phyloP scores from a whole-genome alignment of 1,140 invertebrate genomes.

The Scylla paramamosain region DNA sequence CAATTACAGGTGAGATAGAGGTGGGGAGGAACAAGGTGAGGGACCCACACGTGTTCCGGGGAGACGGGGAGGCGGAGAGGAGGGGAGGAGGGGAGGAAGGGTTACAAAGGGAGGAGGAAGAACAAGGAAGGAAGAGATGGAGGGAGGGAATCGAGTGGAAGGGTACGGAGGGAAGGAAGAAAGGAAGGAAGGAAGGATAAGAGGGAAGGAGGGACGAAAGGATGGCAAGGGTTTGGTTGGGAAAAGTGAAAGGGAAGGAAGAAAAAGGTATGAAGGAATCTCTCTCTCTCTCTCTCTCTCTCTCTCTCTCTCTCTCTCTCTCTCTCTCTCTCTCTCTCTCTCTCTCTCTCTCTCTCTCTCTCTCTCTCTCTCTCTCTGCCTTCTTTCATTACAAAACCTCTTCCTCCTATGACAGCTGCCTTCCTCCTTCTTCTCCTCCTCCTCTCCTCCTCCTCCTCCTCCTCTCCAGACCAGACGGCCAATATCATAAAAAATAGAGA shows the following conservation, averaged over 20 bases:
- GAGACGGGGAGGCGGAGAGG: too few relatives aligned
- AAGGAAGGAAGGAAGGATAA: too few relatives aligned
- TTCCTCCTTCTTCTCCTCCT: constrained; percentile 39
- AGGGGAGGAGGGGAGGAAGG: too few relatives aligned
- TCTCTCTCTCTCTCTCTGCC: constrained; percentile 5
- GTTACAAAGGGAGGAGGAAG: neutral
- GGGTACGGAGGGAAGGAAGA: too few relatives aligned
- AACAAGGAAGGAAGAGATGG: neutral
- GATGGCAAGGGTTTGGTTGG: too few relatives aligned
- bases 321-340: neutral
- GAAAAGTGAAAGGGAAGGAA: too few relatives aligned
- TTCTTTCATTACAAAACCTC: neutral
- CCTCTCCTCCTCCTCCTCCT: constrained; percentile 14
- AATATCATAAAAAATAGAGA: too few relatives aligned
- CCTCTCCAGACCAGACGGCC: neutral
- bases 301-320: neutral
- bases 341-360: constrained; percentile 35
- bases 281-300: neutral
- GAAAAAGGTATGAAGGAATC: neutral
- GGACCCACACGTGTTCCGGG: too few relatives aligned
- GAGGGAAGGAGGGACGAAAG: too few relatives aligned
- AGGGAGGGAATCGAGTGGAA: too few relatives aligned
- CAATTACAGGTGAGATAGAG: constrained; percentile 52
- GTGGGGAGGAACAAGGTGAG: too few relatives aligned
- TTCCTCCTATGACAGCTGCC: neutral